Percentiles rank a stretch among this genome's conserved stretches.
phyloP scores from a whole-genome alignment of 92 coral and sea anemone species.

The Palythoa grandiflora region DNA sequence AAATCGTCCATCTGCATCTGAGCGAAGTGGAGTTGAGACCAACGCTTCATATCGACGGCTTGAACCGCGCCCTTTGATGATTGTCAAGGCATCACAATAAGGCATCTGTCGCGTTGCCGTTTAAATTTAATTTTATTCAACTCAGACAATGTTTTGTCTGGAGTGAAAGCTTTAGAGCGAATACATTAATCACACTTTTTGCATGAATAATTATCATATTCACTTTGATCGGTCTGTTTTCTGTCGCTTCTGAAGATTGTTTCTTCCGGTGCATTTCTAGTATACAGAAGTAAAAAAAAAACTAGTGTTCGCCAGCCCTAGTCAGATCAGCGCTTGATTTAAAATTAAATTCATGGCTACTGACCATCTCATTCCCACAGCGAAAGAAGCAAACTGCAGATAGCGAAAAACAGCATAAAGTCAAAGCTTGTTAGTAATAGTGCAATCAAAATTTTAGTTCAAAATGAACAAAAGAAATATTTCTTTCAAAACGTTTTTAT shows the following conservation, averaged over 20 bases:
- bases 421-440: neutral
- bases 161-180: neutral
- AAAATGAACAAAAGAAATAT: neutral
- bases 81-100: neutral
- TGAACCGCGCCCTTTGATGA: conserved; percentile 1
- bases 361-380: neutral
- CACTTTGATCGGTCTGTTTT: neutral
- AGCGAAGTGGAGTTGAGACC: neutral
- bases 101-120: conserved; percentile 20
- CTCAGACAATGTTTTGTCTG: conserved; percentile 44
- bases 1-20: neutral
- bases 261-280: neutral
- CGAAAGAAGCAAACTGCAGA: neutral
- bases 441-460: neutral
- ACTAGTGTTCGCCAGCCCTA: neutral
- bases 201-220: conserved; percentile 1
- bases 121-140: neutral
- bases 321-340: neutral
- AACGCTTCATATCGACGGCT: neutral
- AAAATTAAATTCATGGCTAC: too few species aligned
- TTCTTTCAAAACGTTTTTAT: neutral
- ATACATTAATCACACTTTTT: neutral
- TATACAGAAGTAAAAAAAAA: neutral
- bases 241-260: neutral
- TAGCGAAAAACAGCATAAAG: neutral